Evolutionary conservation across 2,888 invertebrate species (phyloP).

Genomic region (Phymatocera aterrima): DNA sequence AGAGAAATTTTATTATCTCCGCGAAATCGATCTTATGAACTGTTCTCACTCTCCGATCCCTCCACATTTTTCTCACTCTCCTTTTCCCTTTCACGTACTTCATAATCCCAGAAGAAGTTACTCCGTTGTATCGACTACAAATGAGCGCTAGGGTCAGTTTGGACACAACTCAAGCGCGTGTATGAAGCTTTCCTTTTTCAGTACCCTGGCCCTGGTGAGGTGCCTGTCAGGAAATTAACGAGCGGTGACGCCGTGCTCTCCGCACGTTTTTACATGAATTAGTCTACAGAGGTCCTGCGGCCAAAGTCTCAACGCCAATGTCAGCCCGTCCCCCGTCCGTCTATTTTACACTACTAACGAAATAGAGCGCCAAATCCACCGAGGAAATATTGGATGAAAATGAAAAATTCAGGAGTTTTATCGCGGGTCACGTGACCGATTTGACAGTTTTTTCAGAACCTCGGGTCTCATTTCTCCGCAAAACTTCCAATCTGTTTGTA

Average conservation of each 20-base stretch:
- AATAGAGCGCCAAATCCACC: neutral
- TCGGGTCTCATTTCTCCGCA: no score
- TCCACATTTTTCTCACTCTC: neutral
- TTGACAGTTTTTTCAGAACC: no score
- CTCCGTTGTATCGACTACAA: neutral
- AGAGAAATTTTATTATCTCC: no score
- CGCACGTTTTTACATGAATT: slow-evolving; percentile 32
- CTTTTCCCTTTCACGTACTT: neutral
- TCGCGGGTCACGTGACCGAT: no score
- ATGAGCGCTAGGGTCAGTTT: neutral
- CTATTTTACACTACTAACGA: neutral
- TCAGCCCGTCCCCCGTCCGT: neutral
- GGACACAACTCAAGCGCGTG: neutral
- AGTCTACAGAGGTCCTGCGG: slow-evolving; percentile 5
- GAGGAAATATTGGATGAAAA: neutral
- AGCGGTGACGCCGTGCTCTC: slow-evolving; percentile 28
- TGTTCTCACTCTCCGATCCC: no score
- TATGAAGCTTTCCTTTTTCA: slow-evolving; percentile 7
- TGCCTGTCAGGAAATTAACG: slow-evolving; percentile 32
- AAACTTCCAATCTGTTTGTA: no score
- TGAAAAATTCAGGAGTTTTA: no score
- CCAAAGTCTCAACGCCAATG: slow-evolving; percentile 1
- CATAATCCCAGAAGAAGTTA: neutral
- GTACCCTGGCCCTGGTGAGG: neutral
- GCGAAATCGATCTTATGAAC: no score